phyloP scores from a whole-genome alignment of 2,113 vertebrate species.

The Bettongia penicillata region DNA sequence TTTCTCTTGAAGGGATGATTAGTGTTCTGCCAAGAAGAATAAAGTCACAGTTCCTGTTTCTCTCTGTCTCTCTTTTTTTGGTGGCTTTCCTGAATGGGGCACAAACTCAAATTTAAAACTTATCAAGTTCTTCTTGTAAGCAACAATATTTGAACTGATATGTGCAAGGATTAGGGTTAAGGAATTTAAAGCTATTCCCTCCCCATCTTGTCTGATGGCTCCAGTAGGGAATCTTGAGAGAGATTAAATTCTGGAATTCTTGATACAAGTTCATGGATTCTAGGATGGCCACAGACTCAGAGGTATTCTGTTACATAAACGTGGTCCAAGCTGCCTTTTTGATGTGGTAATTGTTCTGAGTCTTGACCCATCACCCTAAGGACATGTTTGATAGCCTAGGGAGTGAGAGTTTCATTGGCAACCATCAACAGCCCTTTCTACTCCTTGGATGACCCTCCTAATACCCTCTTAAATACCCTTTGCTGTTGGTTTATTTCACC shows the following conservation, averaged over 20 bases:
- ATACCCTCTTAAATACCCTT: neutral
- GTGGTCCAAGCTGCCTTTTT: neutral
- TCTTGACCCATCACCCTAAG: neutral
- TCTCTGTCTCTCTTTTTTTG: neutral
- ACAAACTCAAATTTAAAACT: neutral
- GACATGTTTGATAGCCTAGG: too few relatives aligned
- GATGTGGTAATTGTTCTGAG: neutral
- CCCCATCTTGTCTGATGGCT: neutral
- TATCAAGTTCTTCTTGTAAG: neutral
- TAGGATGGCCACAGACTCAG: neutral
- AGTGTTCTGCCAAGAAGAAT: neutral
- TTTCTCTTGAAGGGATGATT: neutral
- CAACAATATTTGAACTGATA: neutral
- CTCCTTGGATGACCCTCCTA: neutral
- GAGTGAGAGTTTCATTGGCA: neutral
- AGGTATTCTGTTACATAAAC: neutral
- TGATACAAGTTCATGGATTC: neutral
- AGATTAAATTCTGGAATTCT: neutral
- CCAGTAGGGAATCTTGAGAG: neutral
- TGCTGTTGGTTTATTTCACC: neutral
- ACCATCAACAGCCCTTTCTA: neutral
- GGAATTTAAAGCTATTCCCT: neutral
- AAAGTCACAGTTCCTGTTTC: neutral
- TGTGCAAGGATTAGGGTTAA: neutral
- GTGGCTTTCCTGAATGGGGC: neutral